Base-by-base conservation (phyloP, 1,140 invertebrate species). In the Drosophila kanapiae region DNA sequence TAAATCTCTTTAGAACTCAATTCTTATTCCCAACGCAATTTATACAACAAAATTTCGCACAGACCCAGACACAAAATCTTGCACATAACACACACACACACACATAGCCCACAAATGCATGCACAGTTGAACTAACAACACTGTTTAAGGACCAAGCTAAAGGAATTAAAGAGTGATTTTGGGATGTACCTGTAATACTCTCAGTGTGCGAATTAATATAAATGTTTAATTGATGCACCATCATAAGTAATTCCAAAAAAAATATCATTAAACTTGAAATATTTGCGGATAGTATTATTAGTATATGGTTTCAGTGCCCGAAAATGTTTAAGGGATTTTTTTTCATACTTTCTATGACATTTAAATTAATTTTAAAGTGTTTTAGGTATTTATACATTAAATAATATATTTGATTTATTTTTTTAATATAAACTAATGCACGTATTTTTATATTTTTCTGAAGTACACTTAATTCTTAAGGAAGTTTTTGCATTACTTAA, bases 1-100 rank as follows among this genome's bases (percentile, higher is more conserved):
- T 91, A 91, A 91, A 91, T 91, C 86, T 91, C 86, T 91, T 91
- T 86, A 91, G 86, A 91, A 91, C 86, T 91, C 82, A 91, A 91
- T 91, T 91, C 82, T 91, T 91, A 91, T 91, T 88, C 86, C 86
- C 86, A 91, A 86, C 79, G 82, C 86, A 91, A 91, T 91, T 91
- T 91, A 91, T 91, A 91, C 86, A 85, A 90, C 86, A 82, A 90
- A 90, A 90, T 80, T 90, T 74, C 58, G 81, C 42, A 70, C 61
- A 65, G 48, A 83, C 58, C 57, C 49, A 78, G 64, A 75, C 59
- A 74, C 49, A 62, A 59, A 27, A 67, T 64, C 35, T 38, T 38
- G 75, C 53, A 60, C 43, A 54, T 29, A 35, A 18, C 18, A 62
- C 77, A 56, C 35, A 61, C 49, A 27, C 3, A 71, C 42, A 61